These are phyloP conservation scores for Malurus melanocephalus DNA, from an alignment of 2,113 vertebrate genomes.

Conservation along the genomic window DNA sequence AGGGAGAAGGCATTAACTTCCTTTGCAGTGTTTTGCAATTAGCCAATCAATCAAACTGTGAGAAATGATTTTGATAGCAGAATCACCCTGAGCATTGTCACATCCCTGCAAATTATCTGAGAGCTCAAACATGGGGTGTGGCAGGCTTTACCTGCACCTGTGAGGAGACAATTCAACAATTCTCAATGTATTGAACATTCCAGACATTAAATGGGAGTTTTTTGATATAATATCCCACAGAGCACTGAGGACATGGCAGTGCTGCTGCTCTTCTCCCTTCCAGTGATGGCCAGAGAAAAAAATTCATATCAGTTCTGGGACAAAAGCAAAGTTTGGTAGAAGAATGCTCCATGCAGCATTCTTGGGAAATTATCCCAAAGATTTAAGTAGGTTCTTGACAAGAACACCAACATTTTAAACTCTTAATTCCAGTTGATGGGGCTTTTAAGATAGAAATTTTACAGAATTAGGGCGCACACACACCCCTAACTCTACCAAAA, in stretches of 20 bases:
- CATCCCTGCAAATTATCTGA: neutral
- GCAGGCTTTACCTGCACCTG: neutral
- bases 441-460: neutral
- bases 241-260: neutral
- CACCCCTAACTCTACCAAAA: accelerated
- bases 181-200: neutral
- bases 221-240: neutral
- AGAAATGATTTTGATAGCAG: conserved; percentile 18
- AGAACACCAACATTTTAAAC: neutral
- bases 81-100: neutral
- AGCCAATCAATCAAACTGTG: conserved; percentile 31
- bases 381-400: neutral
- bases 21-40: conserved; percentile 46
- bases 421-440: neutral
- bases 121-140: neutral
- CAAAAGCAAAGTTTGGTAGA: neutral
- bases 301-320: accelerated
- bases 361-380: neutral
- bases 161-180: neutral
- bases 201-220: neutral
- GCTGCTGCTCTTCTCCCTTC: neutral
- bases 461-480: neutral
- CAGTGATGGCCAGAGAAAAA: accelerated
- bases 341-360: accelerated
- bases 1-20: conserved; percentile 58